These are phyloP conservation scores for Pseudotriccus pelzelni DNA, from an alignment of 2,797 vertebrate species.

Conservation along the genomic window DNA sequence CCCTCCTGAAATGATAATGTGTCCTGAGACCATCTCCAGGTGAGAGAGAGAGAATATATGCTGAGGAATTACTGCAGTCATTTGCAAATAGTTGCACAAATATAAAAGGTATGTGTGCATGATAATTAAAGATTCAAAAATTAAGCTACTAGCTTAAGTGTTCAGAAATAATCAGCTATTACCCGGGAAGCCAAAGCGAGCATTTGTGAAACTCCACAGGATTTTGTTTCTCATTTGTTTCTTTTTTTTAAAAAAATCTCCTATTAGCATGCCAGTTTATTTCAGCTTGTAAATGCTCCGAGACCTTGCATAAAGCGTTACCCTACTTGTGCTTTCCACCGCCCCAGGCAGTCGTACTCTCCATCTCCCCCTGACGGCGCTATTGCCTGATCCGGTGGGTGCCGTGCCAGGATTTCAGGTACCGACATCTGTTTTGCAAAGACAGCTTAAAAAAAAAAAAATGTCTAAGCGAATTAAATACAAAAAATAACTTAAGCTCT, in stretches of 20 bases:
- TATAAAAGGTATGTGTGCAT: neutral
- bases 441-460: neutral
- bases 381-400: neutral
- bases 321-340: accelerated
- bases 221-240: neutral
- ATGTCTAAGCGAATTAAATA: neutral
- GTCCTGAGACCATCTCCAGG: neutral
- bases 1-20: neutral
- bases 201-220: neutral
- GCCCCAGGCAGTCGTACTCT: neutral
- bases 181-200: neutral
- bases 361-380: slow-evolving; percentile 55
- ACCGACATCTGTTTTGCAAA: neutral
- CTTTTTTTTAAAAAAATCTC: neutral
- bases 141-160: neutral
- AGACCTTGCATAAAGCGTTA: neutral
- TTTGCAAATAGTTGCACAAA: neutral
- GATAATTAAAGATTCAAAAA: neutral
- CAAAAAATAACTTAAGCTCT: neutral
- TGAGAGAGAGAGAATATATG: neutral
- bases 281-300: neutral
- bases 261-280: neutral
- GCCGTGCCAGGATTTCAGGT: neutral
- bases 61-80: neutral
- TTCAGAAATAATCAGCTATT: neutral